Conservation (phyloP, 37 sponge, comb jelly and placozoan genomes). For the Haliclona indistincta region DNA sequence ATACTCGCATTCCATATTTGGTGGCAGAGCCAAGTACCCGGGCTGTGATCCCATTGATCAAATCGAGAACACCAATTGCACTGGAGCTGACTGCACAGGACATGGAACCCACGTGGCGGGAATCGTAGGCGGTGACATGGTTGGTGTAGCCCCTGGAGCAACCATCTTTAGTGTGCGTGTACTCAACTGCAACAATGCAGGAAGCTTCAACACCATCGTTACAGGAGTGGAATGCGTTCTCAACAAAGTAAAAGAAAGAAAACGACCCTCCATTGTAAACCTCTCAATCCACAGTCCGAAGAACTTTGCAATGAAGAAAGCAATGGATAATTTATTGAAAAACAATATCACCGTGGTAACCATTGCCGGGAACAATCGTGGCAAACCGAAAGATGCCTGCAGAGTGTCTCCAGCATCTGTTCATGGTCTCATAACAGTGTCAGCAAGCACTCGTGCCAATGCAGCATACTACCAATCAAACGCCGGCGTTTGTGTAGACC, state of each 20-base stretch:
- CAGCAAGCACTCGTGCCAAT: constrained; percentile 22
- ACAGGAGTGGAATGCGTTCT: constrained; percentile 60
- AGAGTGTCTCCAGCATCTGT: constrained; percentile 18
- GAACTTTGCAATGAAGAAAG: constrained; percentile 22
- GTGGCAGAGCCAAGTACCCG: constrained; percentile 33
- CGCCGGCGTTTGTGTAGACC: constrained; percentile 64
- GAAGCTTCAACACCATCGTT: constrained; percentile 26
- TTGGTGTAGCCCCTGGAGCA: constrained; percentile 71
- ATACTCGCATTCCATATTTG: constrained; percentile 50
- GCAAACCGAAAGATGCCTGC: constrained; percentile 30
- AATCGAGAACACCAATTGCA: not conserved
- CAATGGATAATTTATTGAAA: constrained; percentile 12
- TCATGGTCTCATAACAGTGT: constrained; percentile 39
- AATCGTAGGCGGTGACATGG: constrained; percentile 43
- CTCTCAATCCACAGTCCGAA: constrained; percentile 48
- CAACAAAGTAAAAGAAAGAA: constrained; percentile 6
- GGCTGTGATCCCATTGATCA: constrained; percentile 52
- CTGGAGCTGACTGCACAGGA: constrained; percentile 52
- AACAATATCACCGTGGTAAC: constrained; percentile 36
- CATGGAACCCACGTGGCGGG: constrained; percentile 81
- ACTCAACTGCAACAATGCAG: constrained; percentile 32
- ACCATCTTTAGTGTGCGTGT: constrained; percentile 59
- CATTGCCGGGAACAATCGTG: constrained; percentile 43
- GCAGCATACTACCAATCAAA: constrained; percentile 17
- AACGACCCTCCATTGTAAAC: constrained; percentile 41